Conservation (phyloP, 2,797 vertebrate genomes). For the Lemur catta region DNA sequence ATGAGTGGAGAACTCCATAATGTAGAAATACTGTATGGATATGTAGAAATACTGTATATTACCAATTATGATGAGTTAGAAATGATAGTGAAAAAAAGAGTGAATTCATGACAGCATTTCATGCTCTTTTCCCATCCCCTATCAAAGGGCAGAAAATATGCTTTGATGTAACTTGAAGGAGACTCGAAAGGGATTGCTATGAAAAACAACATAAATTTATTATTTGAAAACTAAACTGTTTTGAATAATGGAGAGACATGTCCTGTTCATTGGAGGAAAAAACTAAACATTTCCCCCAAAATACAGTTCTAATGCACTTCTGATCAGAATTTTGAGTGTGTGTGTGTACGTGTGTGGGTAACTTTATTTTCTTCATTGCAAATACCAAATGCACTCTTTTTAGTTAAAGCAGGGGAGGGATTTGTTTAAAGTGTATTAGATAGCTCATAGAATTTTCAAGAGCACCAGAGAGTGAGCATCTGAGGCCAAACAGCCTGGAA, state of each 20-base stretch:
- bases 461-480: background rate
- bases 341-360: no score
- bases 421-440: background rate
- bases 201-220: background rate
- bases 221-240: background rate
- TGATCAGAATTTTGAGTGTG: background rate
- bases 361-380: background rate
- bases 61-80: background rate
- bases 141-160: background rate
- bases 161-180: background rate
- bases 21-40: background rate
- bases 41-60: background rate
- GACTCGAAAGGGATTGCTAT: background rate
- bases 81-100: background rate
- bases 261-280: background rate
- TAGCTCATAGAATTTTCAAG: background rate
- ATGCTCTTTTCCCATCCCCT: background rate
- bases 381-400: background rate
- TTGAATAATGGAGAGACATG: background rate
- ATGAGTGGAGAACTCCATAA: conserved; percentile 1
- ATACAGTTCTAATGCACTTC: background rate
- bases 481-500: background rate
- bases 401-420: background rate
- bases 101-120: background rate
- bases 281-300: background rate